A percentile compares a stretch with the other conserved stretches of the same genome.
These are phyloP conservation scores for Brenthis hecate DNA, from an alignment of 2,888 invertebrate species.

Conservation along the genomic window DNA sequence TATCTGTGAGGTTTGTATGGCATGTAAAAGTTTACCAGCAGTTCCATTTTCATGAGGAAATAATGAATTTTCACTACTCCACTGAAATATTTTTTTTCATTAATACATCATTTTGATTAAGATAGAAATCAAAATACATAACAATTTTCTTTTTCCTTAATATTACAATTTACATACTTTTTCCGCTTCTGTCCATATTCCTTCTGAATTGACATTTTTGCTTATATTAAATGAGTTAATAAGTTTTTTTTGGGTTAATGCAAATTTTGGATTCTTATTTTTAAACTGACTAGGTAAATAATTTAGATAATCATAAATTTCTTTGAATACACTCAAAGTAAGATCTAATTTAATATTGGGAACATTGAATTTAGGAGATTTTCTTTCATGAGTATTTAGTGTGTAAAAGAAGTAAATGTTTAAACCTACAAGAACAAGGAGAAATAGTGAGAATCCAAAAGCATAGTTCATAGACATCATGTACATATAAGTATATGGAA, in stretches of 20 bases:
- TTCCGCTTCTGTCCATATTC: conserved; percentile 58
- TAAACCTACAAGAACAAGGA: conserved; percentile 66
- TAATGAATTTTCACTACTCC: conserved; percentile 67
- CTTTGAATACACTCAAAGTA: conserved; percentile 57
- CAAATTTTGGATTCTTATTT: conserved; percentile 62
- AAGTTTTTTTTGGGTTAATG: conserved; percentile 54
- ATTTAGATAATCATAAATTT: conserved; percentile 68
- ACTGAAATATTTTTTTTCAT: conserved; percentile 55
- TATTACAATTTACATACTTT: conserved; percentile 55
- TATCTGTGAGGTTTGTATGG: conserved; percentile 86
- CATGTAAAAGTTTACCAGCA: conserved; percentile 84
- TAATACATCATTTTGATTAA: background rate
- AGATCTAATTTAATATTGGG: conserved; percentile 58
- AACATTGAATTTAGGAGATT: conserved; percentile 50
- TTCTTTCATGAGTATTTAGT: conserved; percentile 57
- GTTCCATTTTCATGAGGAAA: conserved; percentile 76
- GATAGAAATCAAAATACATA: background rate
- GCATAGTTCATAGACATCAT: conserved; percentile 74
- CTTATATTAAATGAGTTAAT: conserved; percentile 66
- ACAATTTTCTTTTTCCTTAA: background rate
- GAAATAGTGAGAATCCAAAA: conserved; percentile 71
- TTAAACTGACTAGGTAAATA: conserved; percentile 68
- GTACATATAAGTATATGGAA: conserved; percentile 1
- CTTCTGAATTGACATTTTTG: conserved; percentile 48
- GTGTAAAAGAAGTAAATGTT: conserved; percentile 75